Percentiles rank a stretch among this genome's conserved stretches.
These are phyloP conservation scores for Mus spicilegus DNA, from an alignment of 2,113 vertebrate genomes.

Conservation along the genomic window DNA sequence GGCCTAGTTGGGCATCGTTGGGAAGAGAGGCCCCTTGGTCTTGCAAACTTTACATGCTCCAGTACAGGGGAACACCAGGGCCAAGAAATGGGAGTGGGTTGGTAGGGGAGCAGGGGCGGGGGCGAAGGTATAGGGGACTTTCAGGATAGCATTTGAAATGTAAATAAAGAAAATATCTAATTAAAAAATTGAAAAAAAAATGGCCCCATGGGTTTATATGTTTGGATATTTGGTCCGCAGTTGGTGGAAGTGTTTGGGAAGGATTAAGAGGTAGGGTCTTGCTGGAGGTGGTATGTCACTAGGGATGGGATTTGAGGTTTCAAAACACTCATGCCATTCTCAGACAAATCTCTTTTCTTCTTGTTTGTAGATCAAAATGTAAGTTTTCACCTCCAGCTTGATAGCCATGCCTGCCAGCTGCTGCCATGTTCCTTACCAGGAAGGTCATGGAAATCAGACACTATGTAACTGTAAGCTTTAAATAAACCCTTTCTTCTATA, in stretches of 20 bases:
- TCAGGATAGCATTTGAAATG: too few species aligned
- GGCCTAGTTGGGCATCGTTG: too few species aligned
- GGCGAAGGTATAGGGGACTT: too few species aligned
- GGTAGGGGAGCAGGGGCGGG: too few species aligned
- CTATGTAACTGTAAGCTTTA: neutral
- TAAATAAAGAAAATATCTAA: too few species aligned
- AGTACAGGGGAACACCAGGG: too few species aligned
- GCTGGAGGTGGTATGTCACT: neutral
- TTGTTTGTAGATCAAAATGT: neutral
- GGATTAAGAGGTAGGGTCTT: neutral
- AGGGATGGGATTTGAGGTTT: neutral
- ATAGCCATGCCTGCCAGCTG: neutral
- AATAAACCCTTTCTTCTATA: neutral
- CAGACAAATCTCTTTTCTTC: neutral
- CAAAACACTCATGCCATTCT: neutral
- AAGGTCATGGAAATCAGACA: neutral
- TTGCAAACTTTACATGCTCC: too few species aligned
- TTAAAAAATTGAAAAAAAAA: too few species aligned
- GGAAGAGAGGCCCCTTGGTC: too few species aligned
- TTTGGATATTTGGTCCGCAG: neutral
- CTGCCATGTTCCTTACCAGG: neutral
- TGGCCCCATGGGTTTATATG: neutral
- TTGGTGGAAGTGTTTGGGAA: neutral
- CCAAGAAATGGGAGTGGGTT: too few species aligned
- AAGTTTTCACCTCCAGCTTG: neutral